These are phyloP conservation scores for Cryptomyrus ogoouensis DNA, from an alignment of 2,113 vertebrate species.

Conservation along the genomic window DNA sequence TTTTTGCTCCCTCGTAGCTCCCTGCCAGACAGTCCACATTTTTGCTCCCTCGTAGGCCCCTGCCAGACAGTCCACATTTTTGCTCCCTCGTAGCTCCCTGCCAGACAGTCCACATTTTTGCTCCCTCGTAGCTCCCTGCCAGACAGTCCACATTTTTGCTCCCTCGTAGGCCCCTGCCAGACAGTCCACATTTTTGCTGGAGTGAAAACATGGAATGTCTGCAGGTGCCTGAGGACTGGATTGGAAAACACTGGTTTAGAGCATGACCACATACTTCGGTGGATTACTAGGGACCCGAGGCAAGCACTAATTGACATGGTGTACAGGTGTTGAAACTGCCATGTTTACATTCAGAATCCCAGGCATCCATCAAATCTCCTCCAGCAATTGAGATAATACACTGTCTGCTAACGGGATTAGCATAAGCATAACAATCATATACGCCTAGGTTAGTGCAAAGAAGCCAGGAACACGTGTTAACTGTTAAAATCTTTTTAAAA, in stretches of 20 bases:
- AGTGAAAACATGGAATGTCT: neutral
- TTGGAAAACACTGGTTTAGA: neutral
- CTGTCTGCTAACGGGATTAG: neutral
- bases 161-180: too few species aligned
- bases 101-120: neutral
- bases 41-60: too few species aligned
- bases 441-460: neutral
- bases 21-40: too few species aligned
- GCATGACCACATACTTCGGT: neutral
- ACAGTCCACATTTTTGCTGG: neutral
- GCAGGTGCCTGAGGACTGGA: neutral
- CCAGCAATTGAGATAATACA: neutral
- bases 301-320: neutral
- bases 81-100: too few species aligned
- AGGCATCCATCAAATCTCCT: neutral
- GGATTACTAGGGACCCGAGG: neutral
- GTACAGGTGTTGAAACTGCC: neutral
- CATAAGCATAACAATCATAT: neutral
- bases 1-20: too few species aligned
- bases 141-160: too few species aligned
- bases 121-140: neutral
- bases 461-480: neutral
- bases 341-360: neutral
- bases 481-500: neutral
- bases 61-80: too few species aligned